These are phyloP conservation scores for Bombus pascuorum DNA, from an alignment of 1,140 invertebrate genomes.

Conservation along the genomic window DNA sequence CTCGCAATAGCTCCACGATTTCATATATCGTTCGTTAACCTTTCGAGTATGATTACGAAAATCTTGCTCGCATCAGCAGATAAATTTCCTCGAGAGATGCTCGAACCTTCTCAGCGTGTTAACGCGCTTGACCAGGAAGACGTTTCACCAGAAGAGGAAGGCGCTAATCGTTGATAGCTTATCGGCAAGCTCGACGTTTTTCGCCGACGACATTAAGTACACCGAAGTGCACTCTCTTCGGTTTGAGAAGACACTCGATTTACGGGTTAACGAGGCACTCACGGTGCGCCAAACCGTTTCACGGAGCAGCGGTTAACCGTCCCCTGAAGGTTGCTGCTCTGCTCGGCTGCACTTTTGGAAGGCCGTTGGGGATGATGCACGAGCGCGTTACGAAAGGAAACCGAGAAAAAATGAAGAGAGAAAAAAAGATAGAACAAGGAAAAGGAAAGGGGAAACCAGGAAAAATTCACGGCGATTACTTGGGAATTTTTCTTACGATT, in stretches of 20 bases:
- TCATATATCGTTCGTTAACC: background rate
- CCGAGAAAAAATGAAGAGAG: no score
- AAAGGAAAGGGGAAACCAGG: background rate
- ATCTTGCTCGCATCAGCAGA: background rate
- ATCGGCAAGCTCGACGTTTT: conserved; percentile 49
- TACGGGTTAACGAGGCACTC: conserved; percentile 56
- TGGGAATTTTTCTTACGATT: conserved; percentile 26
- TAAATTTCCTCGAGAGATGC: background rate
- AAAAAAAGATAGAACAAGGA: background rate
- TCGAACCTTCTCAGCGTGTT: background rate
- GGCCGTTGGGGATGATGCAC: conserved; percentile 43
- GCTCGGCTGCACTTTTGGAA: conserved; percentile 38
- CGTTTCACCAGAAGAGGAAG: background rate
- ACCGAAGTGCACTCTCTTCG: conserved; percentile 47
- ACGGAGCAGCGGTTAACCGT: conserved; percentile 52
- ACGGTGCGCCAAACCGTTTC: conserved; percentile 47
- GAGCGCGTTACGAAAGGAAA: background rate
- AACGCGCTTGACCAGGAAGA: conserved; percentile 7
- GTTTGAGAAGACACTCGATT: conserved; percentile 55
- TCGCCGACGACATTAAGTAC: conserved; percentile 50
- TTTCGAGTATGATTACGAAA: background rate
- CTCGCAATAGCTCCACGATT: no score
- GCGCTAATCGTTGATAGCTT: conserved; percentile 49
- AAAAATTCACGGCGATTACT: background rate
- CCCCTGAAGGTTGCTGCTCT: conserved; percentile 30